These are phyloP conservation scores for Rhynchopsitta pachyrhyncha DNA, from an alignment of 2,113 vertebrate species.

Conservation along the genomic window DNA sequence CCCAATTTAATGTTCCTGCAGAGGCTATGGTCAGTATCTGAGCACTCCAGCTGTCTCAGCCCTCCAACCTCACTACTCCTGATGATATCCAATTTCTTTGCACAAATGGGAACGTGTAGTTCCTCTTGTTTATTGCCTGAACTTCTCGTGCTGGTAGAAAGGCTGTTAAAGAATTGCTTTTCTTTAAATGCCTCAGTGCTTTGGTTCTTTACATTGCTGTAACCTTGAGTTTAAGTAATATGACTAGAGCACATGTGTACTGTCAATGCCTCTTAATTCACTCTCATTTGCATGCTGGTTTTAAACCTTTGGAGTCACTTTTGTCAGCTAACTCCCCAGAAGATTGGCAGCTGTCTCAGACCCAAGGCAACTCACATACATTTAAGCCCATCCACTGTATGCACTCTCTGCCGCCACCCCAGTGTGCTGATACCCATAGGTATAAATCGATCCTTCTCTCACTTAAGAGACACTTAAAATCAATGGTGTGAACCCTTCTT, in stretches of 20 bases:
- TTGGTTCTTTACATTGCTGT: not conserved
- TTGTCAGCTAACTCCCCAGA: not conserved
- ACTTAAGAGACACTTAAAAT: not conserved
- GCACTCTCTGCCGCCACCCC: not conserved
- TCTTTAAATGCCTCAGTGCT: not conserved
- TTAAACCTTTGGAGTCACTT: not conserved
- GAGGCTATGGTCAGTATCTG: not conserved
- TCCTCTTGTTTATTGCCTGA: not conserved
- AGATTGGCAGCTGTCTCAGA: not conserved
- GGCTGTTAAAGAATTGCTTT: not conserved
- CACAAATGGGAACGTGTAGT: not conserved
- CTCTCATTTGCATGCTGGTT: not conserved
- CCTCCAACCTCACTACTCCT: not conserved
- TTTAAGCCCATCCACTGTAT: not conserved
- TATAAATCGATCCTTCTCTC: not conserved
- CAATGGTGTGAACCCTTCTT: not conserved
- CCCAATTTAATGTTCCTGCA: not conserved
- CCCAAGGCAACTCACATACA: not conserved
- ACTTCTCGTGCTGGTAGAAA: not conserved
- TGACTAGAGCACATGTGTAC: accelerated
- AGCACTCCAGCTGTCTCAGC: not conserved
- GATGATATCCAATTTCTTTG: not conserved
- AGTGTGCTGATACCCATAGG: not conserved
- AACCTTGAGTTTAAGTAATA: not conserved
- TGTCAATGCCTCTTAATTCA: not conserved